Evolutionary conservation across 1,140 invertebrate genomes (phyloP).

Genomic region (Maconellicoccus hirsutus): DNA sequence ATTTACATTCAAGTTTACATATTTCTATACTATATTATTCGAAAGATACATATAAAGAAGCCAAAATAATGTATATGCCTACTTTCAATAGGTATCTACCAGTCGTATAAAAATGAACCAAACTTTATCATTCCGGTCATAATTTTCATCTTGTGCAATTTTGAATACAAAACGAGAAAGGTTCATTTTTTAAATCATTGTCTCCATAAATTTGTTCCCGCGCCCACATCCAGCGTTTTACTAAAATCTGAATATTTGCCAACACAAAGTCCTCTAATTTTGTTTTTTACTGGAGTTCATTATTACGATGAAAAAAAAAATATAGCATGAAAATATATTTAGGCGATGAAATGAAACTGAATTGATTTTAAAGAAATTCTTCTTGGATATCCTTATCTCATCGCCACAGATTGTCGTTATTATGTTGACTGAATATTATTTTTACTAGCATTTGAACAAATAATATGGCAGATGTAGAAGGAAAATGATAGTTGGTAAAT

Average conservation of each 20-base stretch:
- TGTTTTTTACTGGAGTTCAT: not conserved
- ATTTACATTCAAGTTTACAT: not conserved
- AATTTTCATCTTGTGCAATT: not conserved
- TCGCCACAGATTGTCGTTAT: too few species aligned
- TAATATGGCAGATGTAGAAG: too few species aligned
- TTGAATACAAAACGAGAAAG: not conserved
- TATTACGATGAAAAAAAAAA: not conserved
- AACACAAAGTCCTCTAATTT: conserved; percentile 5
- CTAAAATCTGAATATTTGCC: not conserved
- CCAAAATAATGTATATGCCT: too few species aligned
- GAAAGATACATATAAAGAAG: not conserved
- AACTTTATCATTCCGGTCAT: not conserved
- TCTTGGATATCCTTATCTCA: too few species aligned
- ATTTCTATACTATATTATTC: not conserved
- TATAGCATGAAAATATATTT: not conserved
- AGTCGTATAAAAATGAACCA: not conserved
- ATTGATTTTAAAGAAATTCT: not conserved
- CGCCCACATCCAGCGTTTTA: not conserved
- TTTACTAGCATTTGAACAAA: too few species aligned
- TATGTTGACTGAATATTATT: too few species aligned
- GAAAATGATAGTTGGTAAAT: too few species aligned
- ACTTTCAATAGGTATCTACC: too few species aligned
- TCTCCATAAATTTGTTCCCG: not conserved
- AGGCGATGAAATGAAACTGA: not conserved
- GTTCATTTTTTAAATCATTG: not conserved